Evolutionary conservation across 2,113 vertebrate genomes (phyloP).

Genomic region (Gadus chalcogrammus): DNA sequence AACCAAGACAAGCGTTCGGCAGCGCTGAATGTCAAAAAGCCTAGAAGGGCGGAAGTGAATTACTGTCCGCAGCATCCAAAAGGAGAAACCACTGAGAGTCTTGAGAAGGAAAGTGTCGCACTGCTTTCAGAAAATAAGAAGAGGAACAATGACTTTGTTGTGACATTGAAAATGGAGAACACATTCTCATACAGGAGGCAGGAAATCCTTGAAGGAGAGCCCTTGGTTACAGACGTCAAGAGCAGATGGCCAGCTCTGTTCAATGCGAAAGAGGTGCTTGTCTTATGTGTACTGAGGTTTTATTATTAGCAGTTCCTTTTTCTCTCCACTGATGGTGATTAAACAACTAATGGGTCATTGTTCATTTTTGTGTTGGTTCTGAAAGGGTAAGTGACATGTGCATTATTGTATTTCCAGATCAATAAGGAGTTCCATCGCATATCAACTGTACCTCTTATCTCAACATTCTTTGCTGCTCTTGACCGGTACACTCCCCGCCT

Average conservation of each 20-base stretch:
- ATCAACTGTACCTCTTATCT: constrained; percentile 16
- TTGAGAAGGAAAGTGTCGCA: constrained; percentile 14
- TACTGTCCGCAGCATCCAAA: constrained; percentile 18
- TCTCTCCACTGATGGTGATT: too few relatives aligned
- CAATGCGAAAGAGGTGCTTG: constrained; percentile 19
- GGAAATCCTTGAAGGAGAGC: constrained; percentile 17
- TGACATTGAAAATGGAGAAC: constrained; percentile 24
- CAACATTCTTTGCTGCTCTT: constrained; percentile 16
- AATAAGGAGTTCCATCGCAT: constrained; percentile 19
- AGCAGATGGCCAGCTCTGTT: constrained; percentile 39
- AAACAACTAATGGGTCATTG: too few relatives aligned
- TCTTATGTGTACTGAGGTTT: constrained; percentile 5
- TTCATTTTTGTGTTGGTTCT: neutral
- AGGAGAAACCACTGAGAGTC: constrained; percentile 19
- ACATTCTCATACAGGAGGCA: constrained; percentile 26
- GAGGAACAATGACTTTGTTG: constrained; percentile 14
- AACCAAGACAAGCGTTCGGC: neutral
- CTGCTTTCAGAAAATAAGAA: constrained; percentile 22
- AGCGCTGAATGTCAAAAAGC: constrained; percentile 19
- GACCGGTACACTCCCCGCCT: constrained; percentile 15
- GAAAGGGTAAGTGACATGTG: constrained; percentile 5
- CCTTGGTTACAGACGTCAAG: constrained; percentile 13
- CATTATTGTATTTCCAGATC: constrained; percentile 10
- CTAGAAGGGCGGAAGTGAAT: constrained; percentile 20
- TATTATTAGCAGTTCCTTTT: too few relatives aligned